Evolutionary conservation across 2,113 vertebrate species (phyloP).

Genomic region (Zosterops hypoxanthus): DNA sequence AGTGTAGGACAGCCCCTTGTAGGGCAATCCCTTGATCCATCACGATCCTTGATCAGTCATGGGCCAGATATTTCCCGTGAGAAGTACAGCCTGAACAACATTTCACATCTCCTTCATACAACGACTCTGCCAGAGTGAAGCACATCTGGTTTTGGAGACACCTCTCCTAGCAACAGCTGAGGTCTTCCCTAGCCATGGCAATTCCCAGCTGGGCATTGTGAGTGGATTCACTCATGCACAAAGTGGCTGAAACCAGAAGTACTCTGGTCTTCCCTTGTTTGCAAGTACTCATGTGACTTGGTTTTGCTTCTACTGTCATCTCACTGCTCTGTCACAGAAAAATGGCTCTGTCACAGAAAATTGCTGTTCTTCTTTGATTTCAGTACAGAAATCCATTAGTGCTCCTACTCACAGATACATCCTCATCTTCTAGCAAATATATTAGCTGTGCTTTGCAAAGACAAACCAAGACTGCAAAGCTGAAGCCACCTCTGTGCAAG

Average conservation of each 20-base stretch:
- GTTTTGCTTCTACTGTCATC: neutral
- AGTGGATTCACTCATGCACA: neutral
- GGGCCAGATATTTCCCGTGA: neutral
- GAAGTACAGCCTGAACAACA: neutral
- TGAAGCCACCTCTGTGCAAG: neutral
- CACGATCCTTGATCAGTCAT: rapidly evolving
- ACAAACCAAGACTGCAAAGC: neutral
- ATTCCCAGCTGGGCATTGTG: neutral
- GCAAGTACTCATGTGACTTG: neutral
- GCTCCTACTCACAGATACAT: neutral
- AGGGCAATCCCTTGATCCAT: neutral
- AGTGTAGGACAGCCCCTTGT: neutral
- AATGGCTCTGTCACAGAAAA: neutral
- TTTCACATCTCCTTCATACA: neutral
- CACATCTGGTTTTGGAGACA: neutral
- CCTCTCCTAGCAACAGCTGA: neutral
- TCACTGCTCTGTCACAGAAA: neutral
- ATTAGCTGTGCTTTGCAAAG: neutral
- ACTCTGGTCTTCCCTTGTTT: neutral
- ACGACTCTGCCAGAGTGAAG: neutral
- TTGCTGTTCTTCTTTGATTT: neutral
- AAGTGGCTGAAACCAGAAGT: neutral
- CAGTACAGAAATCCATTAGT: neutral
- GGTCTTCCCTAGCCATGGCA: neutral
- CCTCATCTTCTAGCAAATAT: neutral